Evolutionary conservation across 2,797 vertebrate species (phyloP), one percentile per base, ranked within the genome.

Genomic region (Tangara arthus): DNA sequence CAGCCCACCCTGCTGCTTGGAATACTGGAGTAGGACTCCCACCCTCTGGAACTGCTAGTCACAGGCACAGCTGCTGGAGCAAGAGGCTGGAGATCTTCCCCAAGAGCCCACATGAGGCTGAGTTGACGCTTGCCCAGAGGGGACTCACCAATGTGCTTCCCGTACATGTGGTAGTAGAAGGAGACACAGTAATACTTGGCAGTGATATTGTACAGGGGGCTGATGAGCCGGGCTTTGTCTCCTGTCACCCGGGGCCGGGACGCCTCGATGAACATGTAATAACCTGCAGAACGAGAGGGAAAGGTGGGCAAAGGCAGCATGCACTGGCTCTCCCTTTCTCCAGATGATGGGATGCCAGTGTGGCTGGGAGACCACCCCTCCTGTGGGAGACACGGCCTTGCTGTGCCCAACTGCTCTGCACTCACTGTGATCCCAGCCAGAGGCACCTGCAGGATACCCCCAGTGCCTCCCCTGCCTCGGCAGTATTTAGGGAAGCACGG

Each of bases 141-240:
- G 42, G 56, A 98, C 99, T 99, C 97, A 99, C 99, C 99, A 0
- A 99, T 99, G 97, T 99, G 99, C 95, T 99, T 99, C 91, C 99
- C 99, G 0, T 99, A 99, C 99, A 99, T 99, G 97, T 99, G 99
- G 97, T 99, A 99, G 98, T 98, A 99, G 98, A 99, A 99, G 88
- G 99, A 99, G 96, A 99, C 98, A 15, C 99, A 99, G 97, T 99
- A 99, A 15, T 98, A 98, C 86, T 98, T 99, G 93, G 98, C 97
- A 3, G 98, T 98, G 88, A 99, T 98, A 12, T 99, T 99, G 97
- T 99, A 99, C 89, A 99, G 98, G 8, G 99, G 99, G 71, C 99
- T 99, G 91, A 99, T 98, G 69, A 99, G 97, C 52, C 99, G 98
- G 15, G 99, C 99, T 34, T 98, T 99, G 97, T 99, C 99, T n/a